These are phyloP conservation scores for Philypnodon macrostomus DNA, from an alignment of 2,797 vertebrate species.

Conservation along the genomic window DNA sequence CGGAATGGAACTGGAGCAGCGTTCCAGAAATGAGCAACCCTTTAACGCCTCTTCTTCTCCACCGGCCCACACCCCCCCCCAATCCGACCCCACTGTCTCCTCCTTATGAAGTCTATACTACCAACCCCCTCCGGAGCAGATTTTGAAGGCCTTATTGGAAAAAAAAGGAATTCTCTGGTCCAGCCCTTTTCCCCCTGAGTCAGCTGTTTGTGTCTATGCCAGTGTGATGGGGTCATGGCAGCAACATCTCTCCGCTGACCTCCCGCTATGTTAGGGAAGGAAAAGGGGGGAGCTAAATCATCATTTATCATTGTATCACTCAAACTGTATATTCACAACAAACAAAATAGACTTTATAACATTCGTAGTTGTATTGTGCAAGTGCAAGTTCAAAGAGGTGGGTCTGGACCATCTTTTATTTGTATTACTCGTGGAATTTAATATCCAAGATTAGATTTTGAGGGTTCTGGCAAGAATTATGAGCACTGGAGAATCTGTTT, in stretches of 20 bases:
- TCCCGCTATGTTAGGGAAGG: slow-evolving; percentile 65
- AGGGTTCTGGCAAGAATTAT: slow-evolving; percentile 8
- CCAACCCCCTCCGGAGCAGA: slow-evolving; percentile 45
- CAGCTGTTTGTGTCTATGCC: slow-evolving; percentile 77
- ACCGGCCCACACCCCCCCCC: slow-evolving; percentile 45
- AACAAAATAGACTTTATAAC: slow-evolving; percentile 14
- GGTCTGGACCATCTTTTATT: slow-evolving; percentile 18
- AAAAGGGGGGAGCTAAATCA: too few species aligned
- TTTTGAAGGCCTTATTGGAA: slow-evolving; percentile 66
- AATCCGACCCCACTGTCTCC: slow-evolving; percentile 52
- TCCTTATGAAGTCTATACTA: too few species aligned
- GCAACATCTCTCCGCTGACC: slow-evolving; percentile 69
- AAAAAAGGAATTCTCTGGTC: slow-evolving; percentile 67
- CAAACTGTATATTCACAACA: slow-evolving; percentile 18
- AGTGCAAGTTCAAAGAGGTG: slow-evolving; percentile 8
- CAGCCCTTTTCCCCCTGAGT: slow-evolving; percentile 72
- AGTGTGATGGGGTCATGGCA: slow-evolving; percentile 76
- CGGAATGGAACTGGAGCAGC: slow-evolving; percentile 67
- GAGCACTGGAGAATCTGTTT: slow-evolving; percentile 16
- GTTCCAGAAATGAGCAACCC: slow-evolving; percentile 71
- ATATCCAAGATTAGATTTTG: slow-evolving; percentile 9
- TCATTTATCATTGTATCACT: slow-evolving; percentile 33
- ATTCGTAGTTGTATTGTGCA: slow-evolving; percentile 10
- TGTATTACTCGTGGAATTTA: slow-evolving; percentile 24
- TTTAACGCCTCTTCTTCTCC: slow-evolving; percentile 53